Evolutionary conservation across 2,888 invertebrate genomes (phyloP).

Genomic region (Eupithecia subfuscata): DNA sequence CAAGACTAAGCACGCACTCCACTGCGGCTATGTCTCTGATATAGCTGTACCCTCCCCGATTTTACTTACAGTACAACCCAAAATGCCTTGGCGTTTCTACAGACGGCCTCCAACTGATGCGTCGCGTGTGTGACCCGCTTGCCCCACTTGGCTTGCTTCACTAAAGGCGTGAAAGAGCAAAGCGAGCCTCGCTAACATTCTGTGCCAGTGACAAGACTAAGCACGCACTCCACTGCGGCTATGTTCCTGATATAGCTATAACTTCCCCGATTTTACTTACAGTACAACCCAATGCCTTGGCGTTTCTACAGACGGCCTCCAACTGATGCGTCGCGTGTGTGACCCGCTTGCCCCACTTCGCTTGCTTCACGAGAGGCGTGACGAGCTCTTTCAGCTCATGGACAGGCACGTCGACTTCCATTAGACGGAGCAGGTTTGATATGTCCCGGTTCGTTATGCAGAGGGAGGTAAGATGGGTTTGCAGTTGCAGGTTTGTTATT

Average conservation of each 20-base stretch:
- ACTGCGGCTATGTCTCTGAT: too few relatives aligned
- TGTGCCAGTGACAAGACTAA: too few relatives aligned
- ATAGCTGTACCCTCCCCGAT: neutral
- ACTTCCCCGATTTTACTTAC: conserved; percentile 69
- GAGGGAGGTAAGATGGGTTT: conserved; percentile 86
- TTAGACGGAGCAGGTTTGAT: conserved; percentile 85
- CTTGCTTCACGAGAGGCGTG: conserved; percentile 86
- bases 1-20: too few relatives aligned
- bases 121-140: conserved; percentile 88
- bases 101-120: conserved; percentile 89
- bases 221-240: too few relatives aligned
- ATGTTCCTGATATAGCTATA: too few relatives aligned
- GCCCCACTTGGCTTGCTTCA: conserved; percentile 85
- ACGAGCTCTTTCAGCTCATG: conserved; percentile 85
- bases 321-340: conserved; percentile 90
- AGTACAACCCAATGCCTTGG: conserved; percentile 89
- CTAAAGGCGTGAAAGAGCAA: too few relatives aligned
- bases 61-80: conserved; percentile 89
- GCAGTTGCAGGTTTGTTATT: conserved; percentile 87
- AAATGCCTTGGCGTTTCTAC: conserved; percentile 85
- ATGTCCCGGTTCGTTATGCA: conserved; percentile 88
- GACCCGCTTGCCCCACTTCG: conserved; percentile 86
- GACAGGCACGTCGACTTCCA: conserved; percentile 86
- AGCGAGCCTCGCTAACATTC: too few relatives aligned
- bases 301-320: conserved; percentile 88